Percentiles rank a stretch among this genome's conserved stretches.
These are phyloP conservation scores for Biston stratarius DNA, from an alignment of 2,888 invertebrate species.

Conservation along the genomic window DNA sequence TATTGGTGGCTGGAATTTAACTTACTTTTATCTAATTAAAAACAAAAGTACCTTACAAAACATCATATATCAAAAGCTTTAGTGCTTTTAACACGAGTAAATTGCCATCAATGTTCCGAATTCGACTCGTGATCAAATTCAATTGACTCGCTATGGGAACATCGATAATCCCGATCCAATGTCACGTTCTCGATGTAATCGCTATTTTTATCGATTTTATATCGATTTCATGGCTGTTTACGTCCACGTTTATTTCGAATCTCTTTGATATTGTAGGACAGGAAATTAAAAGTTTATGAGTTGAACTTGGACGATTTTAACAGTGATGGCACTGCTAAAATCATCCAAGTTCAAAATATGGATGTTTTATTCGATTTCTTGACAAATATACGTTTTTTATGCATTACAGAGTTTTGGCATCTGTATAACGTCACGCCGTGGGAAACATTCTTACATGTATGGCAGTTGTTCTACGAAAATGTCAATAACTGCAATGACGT, in stretches of 20 bases:
- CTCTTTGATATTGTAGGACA: constrained; percentile 37
- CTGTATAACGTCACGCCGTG: no score
- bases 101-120: constrained; percentile 36
- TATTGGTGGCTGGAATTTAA: neutral
- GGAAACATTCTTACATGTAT: no score
- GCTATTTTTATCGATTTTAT: constrained; percentile 47
- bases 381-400: neutral
- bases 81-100: constrained; percentile 9
- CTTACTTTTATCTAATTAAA: no score
- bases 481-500: no score
- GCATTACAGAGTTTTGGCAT: no score
- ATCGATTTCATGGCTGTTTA: constrained; percentile 46
- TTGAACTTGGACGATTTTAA: constrained; percentile 31
- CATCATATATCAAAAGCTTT: no score
- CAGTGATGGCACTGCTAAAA: no score
- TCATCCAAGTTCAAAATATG: no score
- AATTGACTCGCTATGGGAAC: constrained; percentile 40
- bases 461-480: no score
- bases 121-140: constrained; percentile 37
- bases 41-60: no score
- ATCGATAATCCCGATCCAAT: constrained; percentile 45
- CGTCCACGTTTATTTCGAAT: constrained; percentile 33
- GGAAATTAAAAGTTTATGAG: constrained; percentile 36
- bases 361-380: neutral
- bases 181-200: constrained; percentile 48